A percentile compares a stretch with the other conserved stretches of the same genome.
Evolutionary conservation across 2,113 vertebrate genomes (phyloP).

Genomic region (Mesocricetus auratus): DNA sequence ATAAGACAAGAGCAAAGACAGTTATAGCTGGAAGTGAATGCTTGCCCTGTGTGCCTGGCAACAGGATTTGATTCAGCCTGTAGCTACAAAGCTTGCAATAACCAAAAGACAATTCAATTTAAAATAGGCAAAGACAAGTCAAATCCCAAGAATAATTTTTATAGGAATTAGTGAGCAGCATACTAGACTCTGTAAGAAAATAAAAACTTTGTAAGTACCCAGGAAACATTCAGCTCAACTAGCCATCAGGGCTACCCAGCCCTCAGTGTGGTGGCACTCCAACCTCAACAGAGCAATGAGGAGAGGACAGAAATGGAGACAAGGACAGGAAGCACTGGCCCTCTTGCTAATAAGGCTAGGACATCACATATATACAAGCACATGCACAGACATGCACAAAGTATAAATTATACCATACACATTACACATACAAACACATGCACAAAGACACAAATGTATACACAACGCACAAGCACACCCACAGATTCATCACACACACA

Average conservation of each 20-base stretch:
- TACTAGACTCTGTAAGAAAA: background rate
- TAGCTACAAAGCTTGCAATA: background rate
- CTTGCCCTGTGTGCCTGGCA: background rate
- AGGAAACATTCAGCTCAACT: background rate
- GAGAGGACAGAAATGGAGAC: background rate
- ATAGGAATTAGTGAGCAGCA: background rate
- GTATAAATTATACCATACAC: background rate
- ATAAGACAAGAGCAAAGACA: background rate
- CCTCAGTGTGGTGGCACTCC: fast-evolving
- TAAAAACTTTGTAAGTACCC: background rate
- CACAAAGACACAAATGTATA: background rate
- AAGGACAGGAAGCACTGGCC: background rate
- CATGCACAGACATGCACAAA: background rate
- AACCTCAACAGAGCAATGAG: too few species aligned
- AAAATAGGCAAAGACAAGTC: background rate
- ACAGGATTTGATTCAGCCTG: background rate
- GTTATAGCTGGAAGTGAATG: background rate
- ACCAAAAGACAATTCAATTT: background rate
- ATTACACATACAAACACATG: background rate
- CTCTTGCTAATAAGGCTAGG: background rate
- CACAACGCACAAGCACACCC: background rate
- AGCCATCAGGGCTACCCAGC: background rate
- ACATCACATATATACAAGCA: background rate
- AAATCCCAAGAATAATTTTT: background rate
- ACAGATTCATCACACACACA: background rate